Evolutionary conservation across 2,113 vertebrate species (phyloP).

Genomic region (Scomber japonicus): DNA sequence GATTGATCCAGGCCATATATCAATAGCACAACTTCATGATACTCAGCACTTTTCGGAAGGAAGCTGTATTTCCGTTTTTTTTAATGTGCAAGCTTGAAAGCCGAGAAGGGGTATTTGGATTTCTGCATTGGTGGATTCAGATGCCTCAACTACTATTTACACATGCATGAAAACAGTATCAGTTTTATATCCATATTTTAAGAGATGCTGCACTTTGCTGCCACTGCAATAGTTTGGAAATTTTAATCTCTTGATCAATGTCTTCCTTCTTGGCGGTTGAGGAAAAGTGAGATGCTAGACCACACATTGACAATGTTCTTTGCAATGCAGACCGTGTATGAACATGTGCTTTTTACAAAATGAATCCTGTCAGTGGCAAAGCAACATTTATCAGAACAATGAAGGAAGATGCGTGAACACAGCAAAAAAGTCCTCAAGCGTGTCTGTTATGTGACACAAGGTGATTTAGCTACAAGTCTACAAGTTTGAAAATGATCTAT

Average conservation of each 20-base stretch:
- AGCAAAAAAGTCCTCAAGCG: background rate
- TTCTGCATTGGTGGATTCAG: background rate
- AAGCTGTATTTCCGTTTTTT: slow-evolving; percentile 30
- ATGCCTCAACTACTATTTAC: background rate
- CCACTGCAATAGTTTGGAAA: slow-evolving; percentile 38
- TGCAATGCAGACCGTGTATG: background rate
- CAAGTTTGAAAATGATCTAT: background rate
- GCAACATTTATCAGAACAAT: background rate
- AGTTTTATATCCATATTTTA: slow-evolving; percentile 36
- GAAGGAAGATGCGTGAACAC: background rate
- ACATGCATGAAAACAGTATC: slow-evolving; percentile 50
- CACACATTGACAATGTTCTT: slow-evolving; percentile 9
- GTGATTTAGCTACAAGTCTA: background rate
- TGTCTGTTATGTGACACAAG: too few relatives aligned
- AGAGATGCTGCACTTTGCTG: slow-evolving; percentile 39
- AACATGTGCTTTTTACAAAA: background rate
- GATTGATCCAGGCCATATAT: slow-evolving; percentile 63
- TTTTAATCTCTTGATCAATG: slow-evolving; percentile 59
- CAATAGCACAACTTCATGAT: slow-evolving; percentile 52
- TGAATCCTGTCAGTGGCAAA: background rate
- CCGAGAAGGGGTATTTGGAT: slow-evolving; percentile 34
- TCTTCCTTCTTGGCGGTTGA: background rate
- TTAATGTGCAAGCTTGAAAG: slow-evolving; percentile 53
- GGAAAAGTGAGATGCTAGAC: slow-evolving; percentile 13
- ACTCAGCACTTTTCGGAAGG: slow-evolving; percentile 66